These are phyloP conservation scores for Microchirus variegatus DNA, from an alignment of 2,797 vertebrate species.

Conservation along the genomic window DNA sequence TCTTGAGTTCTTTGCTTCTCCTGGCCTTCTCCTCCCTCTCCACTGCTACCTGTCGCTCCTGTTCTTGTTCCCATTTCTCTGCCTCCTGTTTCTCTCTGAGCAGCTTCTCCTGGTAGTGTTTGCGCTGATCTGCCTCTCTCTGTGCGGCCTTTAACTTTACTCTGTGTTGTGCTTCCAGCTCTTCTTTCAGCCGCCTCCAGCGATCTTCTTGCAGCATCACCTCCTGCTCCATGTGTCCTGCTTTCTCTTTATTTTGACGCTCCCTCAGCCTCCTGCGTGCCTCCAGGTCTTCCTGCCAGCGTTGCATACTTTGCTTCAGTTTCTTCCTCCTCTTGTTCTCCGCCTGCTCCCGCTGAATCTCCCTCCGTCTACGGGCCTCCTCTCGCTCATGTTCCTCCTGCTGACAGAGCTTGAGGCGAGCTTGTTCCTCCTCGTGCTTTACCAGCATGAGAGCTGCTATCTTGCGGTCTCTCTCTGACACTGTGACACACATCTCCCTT, in stretches of 20 bases:
- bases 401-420: constrained; percentile 58
- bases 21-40: constrained; percentile 62
- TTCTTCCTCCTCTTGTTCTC: constrained; percentile 71
- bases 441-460: constrained; percentile 86
- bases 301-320: constrained; percentile 63
- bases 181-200: constrained; percentile 65
- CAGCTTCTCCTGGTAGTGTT: constrained; percentile 65
- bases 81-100: constrained; percentile 57
- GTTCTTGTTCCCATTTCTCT: constrained; percentile 53
- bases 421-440: constrained; percentile 79
- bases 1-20: constrained; percentile 56
- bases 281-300: constrained; percentile 74
- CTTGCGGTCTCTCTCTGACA: constrained; percentile 83
- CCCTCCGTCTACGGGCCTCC: constrained; percentile 71
- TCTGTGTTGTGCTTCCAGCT: constrained; percentile 60
- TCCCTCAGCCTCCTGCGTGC: constrained; percentile 55
- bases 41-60: constrained; percentile 41
- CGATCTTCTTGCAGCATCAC: constrained; percentile 55
- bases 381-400: constrained; percentile 75
- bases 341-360: constrained; percentile 41
- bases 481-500: constrained; percentile 65
- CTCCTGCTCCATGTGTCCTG: constrained; percentile 36
- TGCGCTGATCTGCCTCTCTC: constrained; percentile 60
- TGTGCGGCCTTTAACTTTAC: constrained; percentile 41
- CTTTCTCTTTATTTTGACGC: constrained; percentile 37